phyloP scores from a whole-genome alignment of 1,140 invertebrate genomes.

The Babylonia areolata region DNA sequence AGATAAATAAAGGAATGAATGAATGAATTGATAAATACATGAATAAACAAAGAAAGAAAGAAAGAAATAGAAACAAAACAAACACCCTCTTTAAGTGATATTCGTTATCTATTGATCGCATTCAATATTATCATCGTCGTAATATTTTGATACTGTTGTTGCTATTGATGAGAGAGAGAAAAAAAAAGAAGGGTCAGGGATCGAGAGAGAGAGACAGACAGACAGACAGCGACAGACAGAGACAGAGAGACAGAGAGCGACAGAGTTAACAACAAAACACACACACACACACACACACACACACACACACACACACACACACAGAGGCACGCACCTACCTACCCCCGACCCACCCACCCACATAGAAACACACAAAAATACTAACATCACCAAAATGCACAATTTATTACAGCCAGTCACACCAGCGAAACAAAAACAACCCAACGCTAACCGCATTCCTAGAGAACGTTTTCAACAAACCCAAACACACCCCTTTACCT shows the following conservation, averaged over 20 bases:
- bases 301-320: neutral
- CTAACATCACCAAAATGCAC: too few species aligned
- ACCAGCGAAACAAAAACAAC: neutral
- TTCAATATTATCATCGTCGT: too few species aligned
- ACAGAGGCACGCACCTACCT: neutral
- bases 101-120: too few species aligned
- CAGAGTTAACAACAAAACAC: neutral
- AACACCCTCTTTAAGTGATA: too few species aligned
- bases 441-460: too few species aligned
- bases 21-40: neutral
- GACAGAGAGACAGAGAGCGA: neutral
- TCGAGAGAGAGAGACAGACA: neutral
- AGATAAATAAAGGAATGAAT: neutral
- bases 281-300: neutral
- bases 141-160: too few species aligned
- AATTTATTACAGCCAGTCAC: neutral
- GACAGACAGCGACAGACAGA: neutral
- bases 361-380: neutral
- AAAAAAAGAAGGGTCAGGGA: neutral
- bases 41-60: neutral
- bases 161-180: neutral
- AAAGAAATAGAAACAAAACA: neutral
- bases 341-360: too few species aligned
- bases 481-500: too few species aligned
- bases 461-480: too few species aligned